Base-by-base conservation (phyloP, 2,113 vertebrate species). In the Hiodon alosoides region DNA sequence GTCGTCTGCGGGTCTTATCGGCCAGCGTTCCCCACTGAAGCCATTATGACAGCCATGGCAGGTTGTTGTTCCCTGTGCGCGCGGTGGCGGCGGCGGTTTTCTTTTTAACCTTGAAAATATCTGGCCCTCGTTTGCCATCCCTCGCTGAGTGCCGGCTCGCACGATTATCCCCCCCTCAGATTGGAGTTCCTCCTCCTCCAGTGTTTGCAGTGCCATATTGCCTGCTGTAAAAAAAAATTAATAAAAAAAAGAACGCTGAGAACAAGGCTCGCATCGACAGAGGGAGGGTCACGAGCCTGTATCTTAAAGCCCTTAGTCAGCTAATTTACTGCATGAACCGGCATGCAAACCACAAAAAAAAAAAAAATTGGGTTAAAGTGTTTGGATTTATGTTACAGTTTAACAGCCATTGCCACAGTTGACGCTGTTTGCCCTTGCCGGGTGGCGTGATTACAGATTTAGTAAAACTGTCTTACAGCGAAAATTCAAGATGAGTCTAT, bases 1-100 rank as follows among this genome's bases (percentile, higher is more conserved):
- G 75, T 80, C 75, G 50, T 76, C 65, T 68, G 55, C 62, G 71
- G 74, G 73, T 74, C 48, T 79, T 68, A 77, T 80, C 72, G 74
- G 72, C 54, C 61, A 57, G 71, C 64, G 67, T 71, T 17, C 13
- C 58, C 67, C 61, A 46, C n/a, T 61, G 54, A 46, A 9, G 62
- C 73, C 71, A 52, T 61, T 51, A 17, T 76, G 67, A 73, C 78
- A 76, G 75, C 53, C 66, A 73, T 59, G 65, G 78, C 71, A 71
- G 72, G 57, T 53, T 16, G 14, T 31, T 59, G 52, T n/a, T 17
- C 70, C 55, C 57, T 78, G 54, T 48, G 64, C 65, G 17, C 5
- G 16, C 14, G 7, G 48, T 17, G 31, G 2, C 13, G 7, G 48
- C 65, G 31, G 2, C 13, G 8, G 55, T 67, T 48, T 67, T 62